Base-by-base conservation (phyloP, 2,888 invertebrate genomes). In the Tiliacea citrago region DNA sequence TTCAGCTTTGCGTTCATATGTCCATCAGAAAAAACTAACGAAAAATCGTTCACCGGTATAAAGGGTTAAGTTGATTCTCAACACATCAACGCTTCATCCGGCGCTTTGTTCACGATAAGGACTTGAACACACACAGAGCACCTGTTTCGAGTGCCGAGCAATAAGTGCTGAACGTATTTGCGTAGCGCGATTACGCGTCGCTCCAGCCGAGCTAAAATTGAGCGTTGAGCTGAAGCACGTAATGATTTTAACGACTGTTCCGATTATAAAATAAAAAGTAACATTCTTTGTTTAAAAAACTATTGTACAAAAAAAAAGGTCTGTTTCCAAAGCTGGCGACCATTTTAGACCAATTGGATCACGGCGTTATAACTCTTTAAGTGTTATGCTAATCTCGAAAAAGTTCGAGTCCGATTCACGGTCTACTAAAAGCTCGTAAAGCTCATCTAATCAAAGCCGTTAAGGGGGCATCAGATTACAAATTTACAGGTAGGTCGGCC, bases 121-220 rank as follows among this genome's bases (percentile, higher is more conserved):
- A 91, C 90, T 89, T 93, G 91, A 89, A 92, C 91, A 95, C 92
- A 94, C 93, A 93, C 88, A 88, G 90, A 90, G 91, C 92, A 94
- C 94, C 93, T 93, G 94, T 92, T 92, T 91, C 92, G 91, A 95
- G 95, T 91, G 93, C 92, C 87, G 89, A 92, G 91, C 93, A 92
- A 92, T 94, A 94, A 95, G 96, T 93, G 96, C 95, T 93, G 92
- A 94, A 93, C 93, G 94, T 96, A 96, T 96, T 96, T 96, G 93
- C 95, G 89, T 90, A 91, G 91, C 91, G 90, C 95, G 95, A 95
- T 95, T 95, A 95, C 93, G 93, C 92, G 91, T 89, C 86, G 88
- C 84, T 90, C 88, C 88, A 87, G 89, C 88, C 86, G 88, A 88
- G 88, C 86, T 90, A 85, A 91, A 89, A 89, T 89, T 89, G 89